Conservation (phyloP, 2,888 invertebrate species). For the Timema cristinae region DNA sequence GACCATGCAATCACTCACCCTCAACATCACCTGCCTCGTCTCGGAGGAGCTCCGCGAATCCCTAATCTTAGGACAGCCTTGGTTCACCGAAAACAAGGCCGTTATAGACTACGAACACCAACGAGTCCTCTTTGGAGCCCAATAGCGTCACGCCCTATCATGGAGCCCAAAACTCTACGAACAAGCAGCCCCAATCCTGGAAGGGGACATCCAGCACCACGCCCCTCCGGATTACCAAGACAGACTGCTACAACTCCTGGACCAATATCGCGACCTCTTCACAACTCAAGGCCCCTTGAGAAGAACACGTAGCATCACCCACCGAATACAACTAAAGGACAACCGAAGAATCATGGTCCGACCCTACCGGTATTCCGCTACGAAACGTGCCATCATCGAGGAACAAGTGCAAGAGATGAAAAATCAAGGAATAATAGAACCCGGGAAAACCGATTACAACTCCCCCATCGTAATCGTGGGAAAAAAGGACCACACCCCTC, state of each 20-base stretch:
- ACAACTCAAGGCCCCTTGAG: neutral
- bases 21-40: too few relatives aligned
- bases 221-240: neutral
- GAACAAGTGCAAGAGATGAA: neutral
- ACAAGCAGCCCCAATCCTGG: neutral
- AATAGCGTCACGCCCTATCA: neutral
- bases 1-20: too few relatives aligned
- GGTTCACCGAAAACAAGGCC: neutral
- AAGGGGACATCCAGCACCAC: neutral
- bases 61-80: too few relatives aligned
- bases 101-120: neutral
- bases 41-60: too few relatives aligned
- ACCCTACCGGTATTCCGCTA: neutral
- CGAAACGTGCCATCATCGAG: neutral
- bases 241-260: neutral
- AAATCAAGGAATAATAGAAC: neutral
- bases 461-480: conserved; percentile 22
- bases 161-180: neutral
- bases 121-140: neutral
- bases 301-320: neutral
- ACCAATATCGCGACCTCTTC: neutral
- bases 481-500: conserved; percentile 30
- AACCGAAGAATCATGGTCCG: neutral
- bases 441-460: conserved; percentile 14
- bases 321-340: neutral